phyloP scores from a whole-genome alignment of 2,113 vertebrate genomes.

The Artemisiospiza belli region DNA sequence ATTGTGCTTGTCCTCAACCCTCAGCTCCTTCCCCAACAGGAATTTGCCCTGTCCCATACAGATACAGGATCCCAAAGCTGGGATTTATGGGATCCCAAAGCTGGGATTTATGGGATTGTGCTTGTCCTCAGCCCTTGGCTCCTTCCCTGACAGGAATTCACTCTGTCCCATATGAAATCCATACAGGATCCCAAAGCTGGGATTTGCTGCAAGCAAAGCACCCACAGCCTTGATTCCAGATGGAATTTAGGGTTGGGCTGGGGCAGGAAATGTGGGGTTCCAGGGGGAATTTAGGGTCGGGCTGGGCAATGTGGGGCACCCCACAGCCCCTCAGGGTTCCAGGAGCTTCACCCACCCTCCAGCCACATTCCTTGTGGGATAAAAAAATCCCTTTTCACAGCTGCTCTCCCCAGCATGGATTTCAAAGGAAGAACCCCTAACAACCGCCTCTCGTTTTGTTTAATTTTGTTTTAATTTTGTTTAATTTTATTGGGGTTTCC shows the following conservation, averaged over 20 bases:
- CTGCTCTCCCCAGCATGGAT: not conserved
- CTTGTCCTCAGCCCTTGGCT: no score
- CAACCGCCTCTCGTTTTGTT: not conserved
- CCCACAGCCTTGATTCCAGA: fast-evolving
- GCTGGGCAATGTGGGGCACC: not conserved
- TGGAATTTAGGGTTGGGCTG: not conserved
- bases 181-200: not conserved
- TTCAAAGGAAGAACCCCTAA: not conserved
- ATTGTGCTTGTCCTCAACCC: not conserved
- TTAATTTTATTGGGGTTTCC: not conserved
- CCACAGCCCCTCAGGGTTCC: not conserved
- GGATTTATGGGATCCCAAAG: no score
- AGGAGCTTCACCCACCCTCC: not conserved
- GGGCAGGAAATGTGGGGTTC: not conserved
- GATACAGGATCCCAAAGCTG: no score
- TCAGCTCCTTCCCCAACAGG: fast-evolving
- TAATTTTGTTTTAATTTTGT: not conserved
- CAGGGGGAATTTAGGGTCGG: not conserved
- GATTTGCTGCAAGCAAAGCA: not conserved
- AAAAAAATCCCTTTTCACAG: not conserved
- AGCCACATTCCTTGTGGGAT: not conserved
- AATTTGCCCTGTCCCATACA: no score
- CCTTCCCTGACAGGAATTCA: no score
- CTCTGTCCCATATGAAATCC: no score
- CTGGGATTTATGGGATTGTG: no score